phyloP scores from a whole-genome alignment of 2,797 vertebrate genomes.

The Megaceryle alcyon region DNA sequence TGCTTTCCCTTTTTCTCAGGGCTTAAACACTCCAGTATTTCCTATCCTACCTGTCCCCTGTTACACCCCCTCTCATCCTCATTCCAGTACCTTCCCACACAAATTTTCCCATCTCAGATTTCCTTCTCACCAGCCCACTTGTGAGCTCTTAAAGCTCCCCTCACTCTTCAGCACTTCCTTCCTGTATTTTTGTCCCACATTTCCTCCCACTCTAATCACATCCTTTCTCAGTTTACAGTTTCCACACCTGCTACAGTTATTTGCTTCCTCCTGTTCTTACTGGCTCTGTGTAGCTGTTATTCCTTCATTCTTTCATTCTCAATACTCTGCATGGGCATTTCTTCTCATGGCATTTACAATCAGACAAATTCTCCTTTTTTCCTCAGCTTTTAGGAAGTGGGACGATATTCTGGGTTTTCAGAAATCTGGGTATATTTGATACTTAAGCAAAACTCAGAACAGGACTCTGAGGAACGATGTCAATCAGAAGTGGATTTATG shows the following conservation, averaged over 20 bases:
- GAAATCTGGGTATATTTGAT: background rate
- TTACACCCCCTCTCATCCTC: background rate
- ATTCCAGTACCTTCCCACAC: constrained; percentile 27
- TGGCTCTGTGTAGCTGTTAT: background rate
- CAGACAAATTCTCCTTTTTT: background rate
- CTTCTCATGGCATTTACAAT: background rate
- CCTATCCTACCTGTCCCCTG: background rate
- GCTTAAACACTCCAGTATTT: background rate
- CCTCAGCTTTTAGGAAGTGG: background rate
- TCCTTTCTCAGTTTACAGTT: constrained; percentile 42
- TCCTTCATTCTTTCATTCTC: background rate
- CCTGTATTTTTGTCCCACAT: background rate
- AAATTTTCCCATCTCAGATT: background rate
- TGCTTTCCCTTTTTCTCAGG: background rate
- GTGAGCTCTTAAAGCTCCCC: background rate
- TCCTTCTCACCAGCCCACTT: background rate
- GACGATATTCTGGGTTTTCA: background rate
- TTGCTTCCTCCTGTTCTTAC: background rate
- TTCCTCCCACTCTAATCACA: constrained; percentile 36
- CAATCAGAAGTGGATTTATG: background rate
- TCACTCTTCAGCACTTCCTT: constrained; percentile 41
- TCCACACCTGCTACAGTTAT: background rate
- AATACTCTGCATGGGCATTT: background rate
- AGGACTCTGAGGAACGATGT: background rate
- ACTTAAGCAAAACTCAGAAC: background rate